Evolutionary conservation across 2,113 vertebrate genomes (phyloP).

Genomic region (Takifugu flavidus): DNA sequence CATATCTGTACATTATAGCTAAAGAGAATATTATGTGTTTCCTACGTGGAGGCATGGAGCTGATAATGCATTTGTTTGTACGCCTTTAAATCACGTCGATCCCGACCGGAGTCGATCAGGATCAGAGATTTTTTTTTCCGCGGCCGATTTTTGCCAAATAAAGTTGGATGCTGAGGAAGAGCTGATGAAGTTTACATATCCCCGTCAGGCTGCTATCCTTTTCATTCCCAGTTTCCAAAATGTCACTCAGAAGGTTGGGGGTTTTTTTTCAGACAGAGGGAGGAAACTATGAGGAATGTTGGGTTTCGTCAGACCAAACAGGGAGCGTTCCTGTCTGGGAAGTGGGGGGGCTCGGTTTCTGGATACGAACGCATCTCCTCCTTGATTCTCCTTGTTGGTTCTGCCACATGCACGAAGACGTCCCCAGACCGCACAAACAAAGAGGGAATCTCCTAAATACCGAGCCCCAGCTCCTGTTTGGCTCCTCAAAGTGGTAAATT

Average conservation of each 20-base stretch:
- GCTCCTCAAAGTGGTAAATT: too few species aligned
- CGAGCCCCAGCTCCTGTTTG: too few species aligned
- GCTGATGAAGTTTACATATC: neutral
- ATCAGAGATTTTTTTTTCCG: too few species aligned
- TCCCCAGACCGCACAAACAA: too few species aligned
- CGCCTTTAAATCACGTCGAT: neutral
- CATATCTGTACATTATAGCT: neutral
- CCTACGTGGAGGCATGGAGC: neutral
- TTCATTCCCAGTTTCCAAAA: neutral
- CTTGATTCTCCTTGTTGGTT: neutral
- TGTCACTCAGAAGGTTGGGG: neutral
- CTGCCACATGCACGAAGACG: too few species aligned
- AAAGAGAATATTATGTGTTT: neutral
- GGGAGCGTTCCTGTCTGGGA: slow-evolving; percentile 12
- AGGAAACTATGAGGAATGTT: slow-evolving; percentile 33
- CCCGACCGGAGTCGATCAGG: neutral
- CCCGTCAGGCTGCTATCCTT: neutral
- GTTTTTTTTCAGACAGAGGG: slow-evolving; percentile 1
- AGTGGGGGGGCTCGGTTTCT: slow-evolving; percentile 25
- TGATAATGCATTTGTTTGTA: neutral
- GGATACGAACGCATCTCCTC: slow-evolving; percentile 16
- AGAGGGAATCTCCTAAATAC: too few species aligned
- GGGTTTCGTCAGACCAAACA: slow-evolving; percentile 10
- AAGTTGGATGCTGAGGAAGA: neutral
- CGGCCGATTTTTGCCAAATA: neutral